Evolutionary conservation across 1,140 invertebrate genomes (phyloP), one percentile per base, ranked within the genome.

Genomic region (Elymnias hypermnestra): DNA sequence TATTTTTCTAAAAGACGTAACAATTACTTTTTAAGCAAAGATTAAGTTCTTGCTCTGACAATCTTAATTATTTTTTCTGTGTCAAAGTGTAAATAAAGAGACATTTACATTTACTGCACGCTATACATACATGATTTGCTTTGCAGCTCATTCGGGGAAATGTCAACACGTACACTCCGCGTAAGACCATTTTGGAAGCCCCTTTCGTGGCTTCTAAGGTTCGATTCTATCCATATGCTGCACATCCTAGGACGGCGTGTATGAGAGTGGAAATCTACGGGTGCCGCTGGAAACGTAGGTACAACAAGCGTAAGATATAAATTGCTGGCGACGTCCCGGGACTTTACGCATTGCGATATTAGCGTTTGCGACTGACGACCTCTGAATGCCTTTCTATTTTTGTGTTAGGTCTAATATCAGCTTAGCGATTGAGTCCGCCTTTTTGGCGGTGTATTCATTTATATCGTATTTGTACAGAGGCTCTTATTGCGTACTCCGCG

Each of bases 241-340:
- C 93, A 45, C 94, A 96, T 72, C 93, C 94, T 14, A 88, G 96
- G 33, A 97, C 95, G 0, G 94, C 97, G 10, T 98, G 96, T 82
- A 93, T 98, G 92, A 87, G 96, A 57, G 94, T 97, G 4, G 96
- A 98, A 86, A 84, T 98, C 39, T 94, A 95, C 64, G 95, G 95
- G 44, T 97, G 95, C 74, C 89, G 89, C 26, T 95, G 94, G 92
- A 91, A 91, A 88, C 93, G 94, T 95, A 90, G 91, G 93, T 92
- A 78, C 53, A 68, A 60, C 48, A 61, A 54, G 53, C 31, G 52
- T 63, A 54, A 47, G 19, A 45, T 56, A 57, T 9, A 46, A 48
- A 57, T 56, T 38, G 73, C 73, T 81, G 31, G 68, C 70, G 72
- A 26, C 43, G 63, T 69, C 66, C 69, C 53, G 70, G 67, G 68